Evolutionary conservation across 2,797 vertebrate genomes (phyloP), one percentile per base, ranked within the genome.

Genomic region (Catamblyrhynchus diadema): DNA sequence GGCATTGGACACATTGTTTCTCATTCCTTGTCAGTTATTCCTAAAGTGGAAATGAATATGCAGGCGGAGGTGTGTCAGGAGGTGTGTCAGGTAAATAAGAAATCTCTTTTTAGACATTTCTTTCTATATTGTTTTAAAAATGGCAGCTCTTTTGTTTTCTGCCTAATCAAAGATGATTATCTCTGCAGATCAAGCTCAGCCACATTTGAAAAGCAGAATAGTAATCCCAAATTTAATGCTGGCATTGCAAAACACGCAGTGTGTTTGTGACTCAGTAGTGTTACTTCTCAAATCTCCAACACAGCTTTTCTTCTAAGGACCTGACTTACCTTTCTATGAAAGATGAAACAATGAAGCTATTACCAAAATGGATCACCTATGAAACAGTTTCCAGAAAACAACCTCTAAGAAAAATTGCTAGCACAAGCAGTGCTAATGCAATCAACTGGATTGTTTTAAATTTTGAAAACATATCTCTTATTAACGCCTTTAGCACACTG

Each of bases 241-340:
- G 35, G 23, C 22, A 6, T 69, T 70, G n/a, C 10, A 60, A 71
- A 81, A 25, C 22, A n/a, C 3, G 0, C 4, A 4, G 5, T 45
- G 17, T 83, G 17, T 59, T 86, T 62, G 54, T 48, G 24, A 73
- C 39, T 65, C 14, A 12, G 35, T 33, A 33, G 21, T 9, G 1
- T 24, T 77, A 35, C 0, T 0, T 25, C 51, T 79, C 51, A 39
- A 50, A 47, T 79, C 14, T 44, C 53, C 0, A 0, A 19, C 9
- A 8, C 24, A n/a, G 24, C 23, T 90, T 81, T 91, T 77, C 45
- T 91, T 39, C 7, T 25, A 48, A 64, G 54, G 6, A 41, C 48
- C 20, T 56, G 37, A 51, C 33, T 70, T 70, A 14, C 13, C 51
- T 77, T 84, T 77, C 8, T 56, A 8, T 44, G 41, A 39, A 73